Base-by-base conservation (phyloP, 1,140 invertebrate genomes). In the Apocrypta bakeri region DNA sequence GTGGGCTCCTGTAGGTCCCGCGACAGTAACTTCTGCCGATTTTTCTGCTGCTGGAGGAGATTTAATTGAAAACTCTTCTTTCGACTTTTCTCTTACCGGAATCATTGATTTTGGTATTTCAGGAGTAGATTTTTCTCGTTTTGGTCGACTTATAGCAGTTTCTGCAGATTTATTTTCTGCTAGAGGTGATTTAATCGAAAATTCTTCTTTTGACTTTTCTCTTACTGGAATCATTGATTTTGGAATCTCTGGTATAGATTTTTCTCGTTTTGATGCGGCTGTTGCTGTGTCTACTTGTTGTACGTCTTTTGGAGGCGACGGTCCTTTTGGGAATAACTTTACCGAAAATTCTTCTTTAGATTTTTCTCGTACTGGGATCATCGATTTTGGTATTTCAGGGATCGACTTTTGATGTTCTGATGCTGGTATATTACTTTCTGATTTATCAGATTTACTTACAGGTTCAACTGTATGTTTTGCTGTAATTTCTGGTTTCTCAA, bases 391-490 rank as follows among this genome's bases (percentile, higher is more conserved):
- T 40, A 73, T 72, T 33, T 78, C 61, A 9, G 21, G 31, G n/a
- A 25, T 37, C 2, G 75, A 21, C 73, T 68, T 42, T 85, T 88
- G 11, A 29, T 85, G 82, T 69, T 24, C n/a, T 37, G 82, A n/a
- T 0, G 17, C 29, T 37, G 33, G 37, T n/a, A n/a, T n/a, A n/a
- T n/a, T n/a, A n/a, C 21, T 61, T 56, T 84, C 80, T 0, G 17
- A n/a, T 40, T 21, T 9, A 72, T 8, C 27, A 71, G 31, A 11
- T 33, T 71, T 7, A 21, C n/a, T 71, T 4, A 6, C 27, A 31
- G 68, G 21, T 71, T 0, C 74, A 6, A 33, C 66, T n/a, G n/a
- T n/a, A n/a, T n/a, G n/a, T n/a, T n/a, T n/a, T n/a, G n/a, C n/a
- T n/a, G n/a, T n/a, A n/a, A n/a, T n/a, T 42, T 27, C 14, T 7